A percentile compares a stretch with the other conserved stretches of the same genome.
Evolutionary conservation across 2,888 invertebrate genomes (phyloP).

Genomic region (Callimorpha dominula): DNA sequence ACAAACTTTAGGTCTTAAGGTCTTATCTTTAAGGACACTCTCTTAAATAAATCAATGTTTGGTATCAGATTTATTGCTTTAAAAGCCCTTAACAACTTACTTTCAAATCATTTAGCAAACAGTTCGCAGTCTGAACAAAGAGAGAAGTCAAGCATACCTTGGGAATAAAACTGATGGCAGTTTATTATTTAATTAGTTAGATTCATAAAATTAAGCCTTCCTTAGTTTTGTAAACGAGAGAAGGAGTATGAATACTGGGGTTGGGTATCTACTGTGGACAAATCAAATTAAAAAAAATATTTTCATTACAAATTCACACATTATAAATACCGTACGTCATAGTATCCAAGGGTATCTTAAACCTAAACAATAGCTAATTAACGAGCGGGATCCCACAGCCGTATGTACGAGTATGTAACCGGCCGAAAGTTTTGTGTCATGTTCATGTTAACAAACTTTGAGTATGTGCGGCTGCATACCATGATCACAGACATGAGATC

Average conservation of each 20-base stretch:
- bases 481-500: too few species aligned
- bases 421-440: too few species aligned
- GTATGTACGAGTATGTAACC: too few species aligned
- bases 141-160: neutral
- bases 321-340: too few species aligned
- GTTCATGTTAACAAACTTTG: too few species aligned
- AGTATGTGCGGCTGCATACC: too few species aligned
- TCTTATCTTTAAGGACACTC: neutral
- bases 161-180: neutral
- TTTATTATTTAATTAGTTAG: neutral
- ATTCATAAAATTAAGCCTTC: neutral
- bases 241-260: neutral
- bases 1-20: neutral
- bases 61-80: neutral
- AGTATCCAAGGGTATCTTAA: too few species aligned
- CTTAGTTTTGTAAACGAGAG: neutral
- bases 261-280: neutral
- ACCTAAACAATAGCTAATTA: too few species aligned
- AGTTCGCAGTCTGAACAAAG: neutral
- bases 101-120: too few species aligned
- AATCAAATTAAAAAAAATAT: neutral
- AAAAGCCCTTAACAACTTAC: neutral
- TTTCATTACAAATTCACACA: too few species aligned
- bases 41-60: neutral
- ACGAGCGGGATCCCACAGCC: neutral